Conservation (phyloP, 2,113 vertebrate species). For the Epinephelus cyanopodus region DNA sequence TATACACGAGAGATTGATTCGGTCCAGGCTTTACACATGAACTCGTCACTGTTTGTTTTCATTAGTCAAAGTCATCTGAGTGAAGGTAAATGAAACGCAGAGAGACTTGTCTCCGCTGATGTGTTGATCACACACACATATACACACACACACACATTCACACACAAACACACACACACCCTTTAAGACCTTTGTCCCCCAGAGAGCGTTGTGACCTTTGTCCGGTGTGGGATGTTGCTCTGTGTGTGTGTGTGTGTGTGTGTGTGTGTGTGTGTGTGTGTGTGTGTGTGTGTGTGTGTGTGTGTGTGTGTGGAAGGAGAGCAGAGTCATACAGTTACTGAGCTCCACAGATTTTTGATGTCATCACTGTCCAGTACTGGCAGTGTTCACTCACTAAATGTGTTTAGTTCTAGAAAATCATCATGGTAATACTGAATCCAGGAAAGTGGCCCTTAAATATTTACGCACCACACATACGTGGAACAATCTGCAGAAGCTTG, state of each 20-base stretch:
- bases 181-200: conserved; percentile 63
- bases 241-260: conserved; percentile 3
- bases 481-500: no score
- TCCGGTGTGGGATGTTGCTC: background rate
- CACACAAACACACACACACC: conserved; percentile 67
- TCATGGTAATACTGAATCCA: no score
- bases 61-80: conserved; percentile 67
- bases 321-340: background rate
- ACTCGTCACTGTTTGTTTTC: conserved; percentile 67
- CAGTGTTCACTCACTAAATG: background rate
- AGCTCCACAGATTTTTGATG: background rate
- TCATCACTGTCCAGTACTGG: background rate
- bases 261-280: background rate
- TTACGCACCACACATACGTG: no score
- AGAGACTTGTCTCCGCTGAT: conserved; percentile 59
- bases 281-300: background rate
- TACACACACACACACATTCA: conserved; percentile 59
- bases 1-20: conserved; percentile 55
- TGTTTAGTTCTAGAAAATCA: no score
- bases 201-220: conserved; percentile 58
- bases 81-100: conserved; percentile 67
- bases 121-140: conserved; percentile 56
- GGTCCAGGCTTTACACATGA: conserved; percentile 55
- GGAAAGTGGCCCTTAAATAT: no score
- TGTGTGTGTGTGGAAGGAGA: background rate